phyloP scores from a whole-genome alignment of 2,797 vertebrate genomes.

The Peromyscus nudipes region DNA sequence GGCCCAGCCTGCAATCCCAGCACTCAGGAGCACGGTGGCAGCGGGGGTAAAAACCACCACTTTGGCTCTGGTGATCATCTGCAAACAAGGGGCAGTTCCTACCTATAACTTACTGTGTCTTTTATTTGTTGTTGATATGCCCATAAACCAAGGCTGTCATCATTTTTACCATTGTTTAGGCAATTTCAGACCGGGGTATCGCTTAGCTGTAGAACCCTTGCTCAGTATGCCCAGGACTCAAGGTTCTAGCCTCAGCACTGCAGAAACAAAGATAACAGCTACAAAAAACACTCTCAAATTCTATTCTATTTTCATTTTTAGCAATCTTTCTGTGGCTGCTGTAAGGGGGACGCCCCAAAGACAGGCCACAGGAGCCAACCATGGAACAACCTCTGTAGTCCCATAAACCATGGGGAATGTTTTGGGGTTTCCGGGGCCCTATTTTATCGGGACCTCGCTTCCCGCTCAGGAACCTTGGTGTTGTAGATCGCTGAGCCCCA shows the following conservation, averaged over 20 bases:
- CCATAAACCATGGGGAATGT: neutral
- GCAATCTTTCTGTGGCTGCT: neutral
- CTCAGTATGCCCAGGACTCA: neutral
- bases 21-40: fast-evolving
- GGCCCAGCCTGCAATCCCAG: neutral
- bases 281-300: neutral
- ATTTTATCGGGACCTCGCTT: neutral
- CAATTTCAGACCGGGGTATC: neutral
- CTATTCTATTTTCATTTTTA: neutral
- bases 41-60: neutral
- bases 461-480: neutral
- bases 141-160: neutral
- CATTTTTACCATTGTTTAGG: neutral
- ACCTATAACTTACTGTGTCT: neutral
- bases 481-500: neutral
- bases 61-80: neutral
- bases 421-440: neutral
- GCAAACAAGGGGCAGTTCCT: too few species aligned
- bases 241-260: neutral
- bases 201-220: neutral
- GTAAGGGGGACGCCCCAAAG: neutral
- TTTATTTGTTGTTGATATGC: neutral
- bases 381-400: neutral
- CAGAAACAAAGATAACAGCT: neutral
- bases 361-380: neutral